A percentile compares a stretch with the other conserved stretches of the same genome.
Evolutionary conservation across 2,888 invertebrate genomes (phyloP).

Genomic region (Ganaspis brasiliensis): DNA sequence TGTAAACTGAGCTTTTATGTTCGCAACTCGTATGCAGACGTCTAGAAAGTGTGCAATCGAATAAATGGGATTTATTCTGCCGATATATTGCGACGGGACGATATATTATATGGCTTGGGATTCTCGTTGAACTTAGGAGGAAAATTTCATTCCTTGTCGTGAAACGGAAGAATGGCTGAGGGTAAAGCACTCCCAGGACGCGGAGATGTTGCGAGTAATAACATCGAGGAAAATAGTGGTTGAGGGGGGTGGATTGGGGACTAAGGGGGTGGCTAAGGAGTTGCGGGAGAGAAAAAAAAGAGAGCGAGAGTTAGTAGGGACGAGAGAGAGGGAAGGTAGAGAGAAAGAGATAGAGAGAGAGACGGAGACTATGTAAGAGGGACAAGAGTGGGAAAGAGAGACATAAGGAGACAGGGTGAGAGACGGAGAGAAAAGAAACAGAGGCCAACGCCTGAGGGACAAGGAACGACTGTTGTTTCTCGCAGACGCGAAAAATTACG

Average conservation of each 20-base stretch:
- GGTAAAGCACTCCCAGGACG: slow-evolving; percentile 42
- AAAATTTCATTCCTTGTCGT: slow-evolving; percentile 37
- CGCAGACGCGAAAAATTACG: slow-evolving; percentile 42
- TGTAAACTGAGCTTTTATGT: slow-evolving; percentile 43
- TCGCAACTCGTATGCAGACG: slow-evolving; percentile 38
- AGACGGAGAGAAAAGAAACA: too few relatives aligned
- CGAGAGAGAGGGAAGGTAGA: background rate
- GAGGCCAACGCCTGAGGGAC: slow-evolving; percentile 25
- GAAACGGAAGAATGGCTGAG: slow-evolving; percentile 23
- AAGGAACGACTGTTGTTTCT: slow-evolving; percentile 35
- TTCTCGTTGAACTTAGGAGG: slow-evolving; percentile 32
- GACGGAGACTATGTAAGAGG: slow-evolving; percentile 4
- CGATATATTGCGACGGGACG: slow-evolving; percentile 30
- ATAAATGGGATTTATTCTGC: slow-evolving; percentile 40
- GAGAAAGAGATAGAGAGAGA: background rate
- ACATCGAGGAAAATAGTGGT: slow-evolving; percentile 47
- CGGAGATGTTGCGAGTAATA: slow-evolving; percentile 48
- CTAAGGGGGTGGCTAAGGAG: slow-evolving; percentile 35
- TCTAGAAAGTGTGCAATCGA: slow-evolving; percentile 41
- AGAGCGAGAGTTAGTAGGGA: background rate
- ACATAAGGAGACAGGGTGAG: too few relatives aligned
- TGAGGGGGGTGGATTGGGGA: background rate
- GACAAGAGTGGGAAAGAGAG: background rate
- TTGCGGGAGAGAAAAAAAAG: slow-evolving; percentile 7
- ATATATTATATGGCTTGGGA: slow-evolving; percentile 36